Base-by-base conservation (phyloP, 2,797 vertebrate genomes). In the Pygocentrus nattereri region DNA sequence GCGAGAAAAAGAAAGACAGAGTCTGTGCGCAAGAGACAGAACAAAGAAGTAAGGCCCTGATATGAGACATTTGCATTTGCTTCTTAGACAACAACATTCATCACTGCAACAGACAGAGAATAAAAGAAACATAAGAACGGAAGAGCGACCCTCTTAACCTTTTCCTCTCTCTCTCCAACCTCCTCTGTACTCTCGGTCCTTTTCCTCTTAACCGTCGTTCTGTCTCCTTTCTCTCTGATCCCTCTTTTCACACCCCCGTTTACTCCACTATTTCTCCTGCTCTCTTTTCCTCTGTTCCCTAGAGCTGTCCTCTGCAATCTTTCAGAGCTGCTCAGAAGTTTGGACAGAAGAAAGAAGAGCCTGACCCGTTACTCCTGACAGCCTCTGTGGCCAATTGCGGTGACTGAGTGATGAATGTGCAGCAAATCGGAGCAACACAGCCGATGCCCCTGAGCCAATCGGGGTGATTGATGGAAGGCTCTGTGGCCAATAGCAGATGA, bases 61-160 rank as follows among this genome's bases (percentile, higher is more conserved):
- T 87, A 78, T 41, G 74, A 69, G 85, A 86, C 82, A 89, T 90
- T 83, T 90, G 86, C 85, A 84, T 91, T 92, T 90, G 85, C 76
- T 86, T 88, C 88, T 77, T 85, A 89, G 83, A 91, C 86, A 88
- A 86, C 88, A 89, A 87, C 92, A 94, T 95, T 94, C 85, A 92
- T 95, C 94, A 95, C 89, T 87, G 85, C 79, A 81, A 88, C 89
- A 91, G 91, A 87, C 86, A 88, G 70, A 69, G 52, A 76, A 82
- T 38, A 34, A 81, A 81, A 62, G 27, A 76, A 52, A 62, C 59
- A 68, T 34, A 76, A 62, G 59, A 54, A 47, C 15, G 47, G 65
- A 70, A 44, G n/a, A 52, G 2, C 38, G 67, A 50, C 70, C 52
- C 58, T 27, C 47, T 76, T 65, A 56, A 49, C 59, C 54, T 31